These are phyloP conservation scores for Hyposoter dolosus DNA, from an alignment of 2,888 invertebrate species.

Conservation along the genomic window DNA sequence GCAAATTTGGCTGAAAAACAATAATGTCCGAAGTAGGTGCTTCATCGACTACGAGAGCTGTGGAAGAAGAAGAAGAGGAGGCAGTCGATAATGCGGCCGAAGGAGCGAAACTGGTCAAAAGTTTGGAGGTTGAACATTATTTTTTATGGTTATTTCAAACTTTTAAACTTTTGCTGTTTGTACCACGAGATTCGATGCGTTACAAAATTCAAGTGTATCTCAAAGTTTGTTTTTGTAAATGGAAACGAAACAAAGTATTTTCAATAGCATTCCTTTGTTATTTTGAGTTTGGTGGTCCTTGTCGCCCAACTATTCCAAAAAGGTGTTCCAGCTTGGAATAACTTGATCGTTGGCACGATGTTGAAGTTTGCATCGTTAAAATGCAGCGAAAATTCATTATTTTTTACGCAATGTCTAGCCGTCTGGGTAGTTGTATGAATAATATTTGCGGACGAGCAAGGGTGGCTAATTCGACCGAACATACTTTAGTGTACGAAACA, in stretches of 20 bases:
- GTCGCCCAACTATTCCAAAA: not conserved
- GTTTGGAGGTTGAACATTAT: slow-evolving; percentile 76
- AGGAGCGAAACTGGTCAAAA: slow-evolving; percentile 79
- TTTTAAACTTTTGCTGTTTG: not conserved
- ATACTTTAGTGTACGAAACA: no score
- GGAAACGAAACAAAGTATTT: not conserved
- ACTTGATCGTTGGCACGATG: no score
- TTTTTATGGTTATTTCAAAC: slow-evolving; percentile 8
- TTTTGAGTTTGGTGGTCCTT: no score
- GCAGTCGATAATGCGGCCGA: slow-evolving; percentile 74
- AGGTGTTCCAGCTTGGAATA: not conserved
- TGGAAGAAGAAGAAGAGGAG: slow-evolving; percentile 75
- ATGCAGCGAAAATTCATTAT: no score
- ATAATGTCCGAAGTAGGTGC: slow-evolving; percentile 63
- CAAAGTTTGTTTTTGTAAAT: not conserved
- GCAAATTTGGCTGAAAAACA: slow-evolving; percentile 29
- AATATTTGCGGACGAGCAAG: no score
- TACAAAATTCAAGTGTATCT: not conserved
- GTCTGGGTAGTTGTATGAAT: no score
- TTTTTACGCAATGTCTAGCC: no score
- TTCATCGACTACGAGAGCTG: slow-evolving; percentile 73
- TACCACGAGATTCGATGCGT: not conserved
- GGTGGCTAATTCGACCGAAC: no score
- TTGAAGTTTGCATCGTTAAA: no score
- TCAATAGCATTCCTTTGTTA: no score